phyloP scores from a whole-genome alignment of 1,140 invertebrate species.

The Lordiphosa mommai region DNA sequence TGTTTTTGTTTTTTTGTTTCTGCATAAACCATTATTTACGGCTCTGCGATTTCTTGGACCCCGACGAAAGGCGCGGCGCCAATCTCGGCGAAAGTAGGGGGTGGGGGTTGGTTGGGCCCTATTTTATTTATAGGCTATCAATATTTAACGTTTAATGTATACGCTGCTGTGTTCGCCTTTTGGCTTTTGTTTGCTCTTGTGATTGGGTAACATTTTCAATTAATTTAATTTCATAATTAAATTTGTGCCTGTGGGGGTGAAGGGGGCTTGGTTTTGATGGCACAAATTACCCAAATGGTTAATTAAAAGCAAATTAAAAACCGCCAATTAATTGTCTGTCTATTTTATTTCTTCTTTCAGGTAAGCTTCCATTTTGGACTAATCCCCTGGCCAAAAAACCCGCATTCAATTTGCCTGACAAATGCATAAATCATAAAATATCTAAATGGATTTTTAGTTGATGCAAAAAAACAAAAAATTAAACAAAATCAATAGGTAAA shows the following conservation, averaged over 20 bases:
- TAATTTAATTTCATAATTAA: constrained; percentile 64
- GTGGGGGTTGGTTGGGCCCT: constrained; percentile 7
- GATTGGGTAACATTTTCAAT: constrained; percentile 46
- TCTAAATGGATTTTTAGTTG: too few species aligned
- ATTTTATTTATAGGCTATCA: constrained; percentile 61
- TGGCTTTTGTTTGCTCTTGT: constrained; percentile 22
- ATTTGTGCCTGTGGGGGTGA: constrained; percentile 18
- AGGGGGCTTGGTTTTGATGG: background rate
- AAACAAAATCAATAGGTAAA: constrained; percentile 18
- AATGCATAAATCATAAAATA: constrained; percentile 3
- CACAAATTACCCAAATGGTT: constrained; percentile 23
- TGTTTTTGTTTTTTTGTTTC: constrained; percentile 21
- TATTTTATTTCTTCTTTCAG: too few species aligned
- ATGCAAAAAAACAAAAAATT: background rate
- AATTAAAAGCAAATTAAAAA: constrained; percentile 42
- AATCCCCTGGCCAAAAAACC: background rate
- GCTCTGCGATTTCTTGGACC: constrained; percentile 26
- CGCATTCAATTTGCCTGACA: background rate
- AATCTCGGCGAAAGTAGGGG: background rate
- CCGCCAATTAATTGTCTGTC: constrained; percentile 32
- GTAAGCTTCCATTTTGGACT: too few species aligned
- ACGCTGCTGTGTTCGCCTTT: constrained; percentile 13
- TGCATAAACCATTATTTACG: constrained; percentile 57
- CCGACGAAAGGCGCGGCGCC: too few species aligned
- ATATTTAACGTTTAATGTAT: constrained; percentile 61